These are phyloP conservation scores for Mionectes macconnelli DNA, from an alignment of 2,113 vertebrate genomes.

Conservation along the genomic window DNA sequence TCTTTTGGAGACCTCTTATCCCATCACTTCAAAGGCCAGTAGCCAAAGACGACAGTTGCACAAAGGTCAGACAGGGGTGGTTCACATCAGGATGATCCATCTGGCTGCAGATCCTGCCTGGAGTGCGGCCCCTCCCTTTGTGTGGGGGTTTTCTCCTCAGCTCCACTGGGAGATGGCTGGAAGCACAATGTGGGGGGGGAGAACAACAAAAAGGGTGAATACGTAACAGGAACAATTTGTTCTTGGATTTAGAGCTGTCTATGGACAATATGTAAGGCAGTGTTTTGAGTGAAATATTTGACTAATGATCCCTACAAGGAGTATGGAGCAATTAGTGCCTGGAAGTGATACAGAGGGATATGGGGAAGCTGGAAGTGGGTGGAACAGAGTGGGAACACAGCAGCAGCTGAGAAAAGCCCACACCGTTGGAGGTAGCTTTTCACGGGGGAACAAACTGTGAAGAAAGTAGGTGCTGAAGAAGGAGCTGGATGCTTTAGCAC, in stretches of 20 bases:
- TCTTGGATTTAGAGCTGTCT: constrained; percentile 39
- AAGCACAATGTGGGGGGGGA: too few species aligned
- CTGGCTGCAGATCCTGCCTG: constrained; percentile 15
- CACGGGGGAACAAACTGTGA: background rate
- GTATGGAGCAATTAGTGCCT: background rate
- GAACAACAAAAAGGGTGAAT: background rate
- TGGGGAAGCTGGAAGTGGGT: background rate
- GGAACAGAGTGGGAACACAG: background rate
- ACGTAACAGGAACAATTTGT: constrained; percentile 39
- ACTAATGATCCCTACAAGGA: background rate
- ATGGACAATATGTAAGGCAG: background rate
- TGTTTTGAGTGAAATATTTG: background rate
- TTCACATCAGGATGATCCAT: background rate
- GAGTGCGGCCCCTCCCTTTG: constrained; percentile 3
- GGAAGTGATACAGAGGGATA: background rate
- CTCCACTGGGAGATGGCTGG: constrained; percentile 41
- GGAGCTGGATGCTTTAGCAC: background rate
- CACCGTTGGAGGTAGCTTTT: background rate
- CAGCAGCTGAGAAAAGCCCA: background rate
- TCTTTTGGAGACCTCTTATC: background rate
- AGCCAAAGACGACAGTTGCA: background rate
- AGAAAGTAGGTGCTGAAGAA: background rate
- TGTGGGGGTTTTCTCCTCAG: background rate
- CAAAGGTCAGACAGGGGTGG: constrained; percentile 24
- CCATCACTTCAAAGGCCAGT: constrained; percentile 3